Evolutionary conservation across 1,140 invertebrate genomes (phyloP).

Genomic region (Pemphigus obesinymphae): DNA sequence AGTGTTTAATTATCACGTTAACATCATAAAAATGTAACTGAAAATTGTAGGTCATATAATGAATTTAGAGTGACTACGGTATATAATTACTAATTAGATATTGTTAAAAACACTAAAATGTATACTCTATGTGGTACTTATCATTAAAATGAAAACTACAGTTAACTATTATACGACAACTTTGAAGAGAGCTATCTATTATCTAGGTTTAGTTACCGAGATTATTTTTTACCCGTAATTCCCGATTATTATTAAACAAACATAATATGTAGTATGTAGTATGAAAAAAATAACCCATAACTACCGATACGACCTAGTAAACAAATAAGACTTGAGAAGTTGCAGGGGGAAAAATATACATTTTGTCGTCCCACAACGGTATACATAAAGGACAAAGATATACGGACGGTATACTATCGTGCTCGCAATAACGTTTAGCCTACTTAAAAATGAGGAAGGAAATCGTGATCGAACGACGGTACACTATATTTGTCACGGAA

Average conservation of each 20-base stretch:
- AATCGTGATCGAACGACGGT: not conserved
- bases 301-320: not conserved
- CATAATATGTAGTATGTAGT: not conserved
- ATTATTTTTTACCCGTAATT: not conserved
- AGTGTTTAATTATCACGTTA: not conserved
- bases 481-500: not conserved
- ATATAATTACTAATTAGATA: not conserved
- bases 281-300: not conserved
- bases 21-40: not conserved
- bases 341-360: not conserved
- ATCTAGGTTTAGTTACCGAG: not conserved
- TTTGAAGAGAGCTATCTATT: no score
- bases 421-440: conserved; percentile 21
- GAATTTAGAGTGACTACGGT: not conserved
- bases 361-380: not conserved
- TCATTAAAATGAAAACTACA: not conserved
- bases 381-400: not conserved
- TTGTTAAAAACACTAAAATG: no score
- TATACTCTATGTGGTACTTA: no score
- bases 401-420: not conserved
- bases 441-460: conserved; percentile 12
- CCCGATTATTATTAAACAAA: not conserved
- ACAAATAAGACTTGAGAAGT: not conserved
- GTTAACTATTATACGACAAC: not conserved
- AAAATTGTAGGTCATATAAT: not conserved